Evolutionary conservation across 2,888 invertebrate genomes (phyloP), one percentile per base, ranked within the genome.

Genomic region (Trachelus troglodyta): DNA sequence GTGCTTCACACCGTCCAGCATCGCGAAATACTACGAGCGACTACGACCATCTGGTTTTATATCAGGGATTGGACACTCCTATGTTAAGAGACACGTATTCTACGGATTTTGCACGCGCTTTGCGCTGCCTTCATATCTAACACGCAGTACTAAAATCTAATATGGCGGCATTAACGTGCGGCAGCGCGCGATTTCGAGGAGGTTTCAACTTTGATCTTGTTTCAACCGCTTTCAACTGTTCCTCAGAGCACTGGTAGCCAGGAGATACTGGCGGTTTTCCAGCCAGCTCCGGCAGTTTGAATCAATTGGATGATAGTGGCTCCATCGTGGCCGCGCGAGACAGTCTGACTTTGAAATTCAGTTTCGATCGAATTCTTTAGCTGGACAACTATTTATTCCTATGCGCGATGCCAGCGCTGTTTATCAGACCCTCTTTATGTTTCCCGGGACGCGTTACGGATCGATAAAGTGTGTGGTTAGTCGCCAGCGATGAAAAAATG

Each of bases 1-100:
- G 90, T 97, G 95, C 92, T 97, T 97, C 11, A 97, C 96, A 82
- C 94, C 94, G 76, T 96, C 95, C 85, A 97, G 92, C 96, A 97
- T 96, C 83, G 82, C 91, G 74, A n/a, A 77, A 76, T 40, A 15
- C 71, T 56, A 56, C 40, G 15, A 56, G 9, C 9, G 12, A 33
- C 71, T 56, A 56, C 9, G 15, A 56, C 2, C 56, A 56, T 56
- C 56, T 23, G 23, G 9, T 23, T 56, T 56, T 23, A 23, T 23
- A 15, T 56, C 15, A 9, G 15, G 56, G 23, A 2, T 15, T 2
- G 23, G 15, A 56, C 15, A 56, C 9, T 9, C 15, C 23, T 56
- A 40, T 15, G 37, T 37, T 37, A 37, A 37, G 37, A 12, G 12
- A 37, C 37, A 37, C 12, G 37, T 37, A 37, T 15, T 12, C 37